Percentiles rank a stretch among this genome's conserved stretches.
Conservation (phyloP, 2,888 invertebrate species). For the Apotomis capreana region DNA sequence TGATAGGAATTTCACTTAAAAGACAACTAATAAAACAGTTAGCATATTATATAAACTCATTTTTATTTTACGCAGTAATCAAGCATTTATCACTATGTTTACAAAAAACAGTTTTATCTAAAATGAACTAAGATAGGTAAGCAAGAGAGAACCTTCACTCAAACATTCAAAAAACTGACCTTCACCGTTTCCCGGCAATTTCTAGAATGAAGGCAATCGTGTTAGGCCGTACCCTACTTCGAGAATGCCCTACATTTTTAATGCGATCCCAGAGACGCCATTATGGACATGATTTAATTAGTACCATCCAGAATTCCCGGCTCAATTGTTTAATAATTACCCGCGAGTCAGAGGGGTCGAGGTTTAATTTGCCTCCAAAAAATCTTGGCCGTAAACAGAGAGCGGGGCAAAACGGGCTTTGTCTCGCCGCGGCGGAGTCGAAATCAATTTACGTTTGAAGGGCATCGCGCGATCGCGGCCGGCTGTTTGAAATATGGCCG, state of each 20-base stretch:
- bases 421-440: neutral
- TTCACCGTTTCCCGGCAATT: too few relatives aligned
- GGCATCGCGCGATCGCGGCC: constrained; percentile 39
- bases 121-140: too few relatives aligned
- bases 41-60: too few relatives aligned
- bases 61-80: too few relatives aligned
- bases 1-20: too few relatives aligned
- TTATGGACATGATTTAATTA: constrained; percentile 68
- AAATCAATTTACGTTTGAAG: constrained; percentile 26
- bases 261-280: constrained; percentile 51
- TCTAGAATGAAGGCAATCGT: neutral
- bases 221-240: constrained; percentile 9
- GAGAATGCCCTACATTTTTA: constrained; percentile 28
- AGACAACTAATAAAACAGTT: too few relatives aligned
- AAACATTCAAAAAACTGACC: constrained; percentile 4
- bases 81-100: too few relatives aligned
- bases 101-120: too few relatives aligned
- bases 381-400: constrained; percentile 25
- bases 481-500: constrained; percentile 58
- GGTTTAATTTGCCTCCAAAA: constrained; percentile 51
- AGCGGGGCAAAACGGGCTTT: constrained; percentile 42
- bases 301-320: constrained; percentile 57
- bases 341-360: constrained; percentile 47
- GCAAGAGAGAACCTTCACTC: too few relatives aligned
- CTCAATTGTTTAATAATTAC: constrained; percentile 64